Evolutionary conservation across 2,888 invertebrate genomes (phyloP), one percentile per base, ranked within the genome.

Genomic region (Selenia dentaria): DNA sequence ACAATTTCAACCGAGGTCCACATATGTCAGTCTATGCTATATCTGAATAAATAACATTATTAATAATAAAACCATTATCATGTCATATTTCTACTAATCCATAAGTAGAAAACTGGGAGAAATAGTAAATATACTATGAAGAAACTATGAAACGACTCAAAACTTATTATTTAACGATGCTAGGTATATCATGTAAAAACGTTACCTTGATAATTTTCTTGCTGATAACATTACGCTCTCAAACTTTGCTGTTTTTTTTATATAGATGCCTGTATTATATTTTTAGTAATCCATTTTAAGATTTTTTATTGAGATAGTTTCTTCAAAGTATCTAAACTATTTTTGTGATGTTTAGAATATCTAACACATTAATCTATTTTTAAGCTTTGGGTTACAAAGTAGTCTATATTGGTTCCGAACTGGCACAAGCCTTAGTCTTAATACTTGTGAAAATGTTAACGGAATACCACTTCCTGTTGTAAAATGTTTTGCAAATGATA

Each of bases 341-440:
- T 32, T 2, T n/a, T 22, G 4, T 22, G 25, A 26, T 35, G 32
- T 40, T 28, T 38, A 6, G 32, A 24, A 22, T 22, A 37, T 36
- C 36, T 42, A 38, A 44, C 12, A 33, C 13, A 8, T 2, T n/a
- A n/a, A n/a, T 50, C 53, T 53, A 53, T 22, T 35, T 45, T 55
- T 66, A 77, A 76, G 78, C 80, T 79, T 80, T 79, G 79, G 80
- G 67, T 79, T 76, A 72, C 55, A 57, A 66, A 66, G 57, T 75
- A 71, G 57, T 62, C 70, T 75, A 72, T 50, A 71, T 72, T 77
- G 70, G 69, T 78, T 76, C 70, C 54, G 55, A 67, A 65, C 62
- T 62, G 70, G 64, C 57, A 54, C 54, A 73, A 77, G 74, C 73
- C 59, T 48, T 51, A n/a, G 36, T 52, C 53, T 61, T 50, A 49